Base-by-base conservation (phyloP, 2,113 vertebrate species). In the Ceyx margarethae region DNA sequence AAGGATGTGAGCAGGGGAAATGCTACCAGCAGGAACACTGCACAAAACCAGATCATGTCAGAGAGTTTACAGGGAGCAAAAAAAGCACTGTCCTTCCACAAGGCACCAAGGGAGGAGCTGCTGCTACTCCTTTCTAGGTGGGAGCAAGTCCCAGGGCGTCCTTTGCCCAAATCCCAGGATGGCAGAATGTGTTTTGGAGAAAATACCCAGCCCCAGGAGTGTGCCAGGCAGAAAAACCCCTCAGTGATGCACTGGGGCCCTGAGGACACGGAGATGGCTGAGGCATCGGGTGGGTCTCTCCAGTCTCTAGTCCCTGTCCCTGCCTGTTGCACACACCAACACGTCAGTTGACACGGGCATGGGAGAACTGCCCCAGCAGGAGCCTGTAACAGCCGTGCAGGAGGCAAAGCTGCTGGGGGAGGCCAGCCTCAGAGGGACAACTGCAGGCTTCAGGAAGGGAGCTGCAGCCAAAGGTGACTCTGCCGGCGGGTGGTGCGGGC, bases 401-500 rank as follows among this genome's bases (percentile, higher is more conserved):
- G 60, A 57, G 46, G 23, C 4, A 3, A 58, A 53, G 60, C 35
- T 1, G 1, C 84, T 50, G 5, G 14, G 65, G 69, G 72, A 82
- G 75, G 29, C 19, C 81, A 29, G 8, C 72, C 76, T 18, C 2
- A 6, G 60, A 61, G 33, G 68, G 69, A 48, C 51, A 4, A 4
- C 31, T 11, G 31, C 22, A 2, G 18, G 50, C 12, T 51, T 51
- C 23, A 18, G 15, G 33, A 64, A 79, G 81, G 58, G 67, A 81
- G 76, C 7, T 53, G 53, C 71, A 85, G 92, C 75, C 90, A 65
- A 65, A 50, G 89, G 84, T 87, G 85, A 79, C 64, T 62, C 78
- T 53, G 72, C 28, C 25, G 3, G 64, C 22, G 79, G 92, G 95
- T 9, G 66, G 77, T 65, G 58, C 29, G 14, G 50, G 28, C 1